Percentiles rank a stretch among this genome's conserved stretches.
Conservation (phyloP, 2,797 vertebrate genomes). For the Dermochelys coriacea region DNA sequence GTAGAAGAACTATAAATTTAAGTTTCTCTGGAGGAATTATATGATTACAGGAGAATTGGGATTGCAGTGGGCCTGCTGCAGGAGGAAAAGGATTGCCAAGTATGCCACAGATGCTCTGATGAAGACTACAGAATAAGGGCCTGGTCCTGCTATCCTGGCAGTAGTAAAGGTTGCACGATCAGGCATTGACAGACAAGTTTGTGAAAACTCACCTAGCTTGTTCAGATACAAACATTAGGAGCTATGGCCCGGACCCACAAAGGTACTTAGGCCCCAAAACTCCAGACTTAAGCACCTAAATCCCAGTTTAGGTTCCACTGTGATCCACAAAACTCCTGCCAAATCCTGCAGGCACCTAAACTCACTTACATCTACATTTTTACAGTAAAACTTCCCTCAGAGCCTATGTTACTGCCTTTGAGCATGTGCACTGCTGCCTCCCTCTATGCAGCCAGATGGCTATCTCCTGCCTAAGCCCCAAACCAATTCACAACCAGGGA, state of each 20-base stretch:
- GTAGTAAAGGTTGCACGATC: fast-evolving
- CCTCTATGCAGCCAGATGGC: background rate
- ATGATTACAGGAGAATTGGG: background rate
- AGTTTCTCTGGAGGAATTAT: conserved; percentile 35
- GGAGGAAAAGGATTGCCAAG: background rate
- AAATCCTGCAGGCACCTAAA: background rate
- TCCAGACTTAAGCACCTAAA: background rate
- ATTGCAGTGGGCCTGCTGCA: background rate
- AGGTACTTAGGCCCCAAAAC: background rate
- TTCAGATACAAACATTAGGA: background rate
- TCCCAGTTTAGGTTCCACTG: background rate
- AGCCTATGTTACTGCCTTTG: background rate
- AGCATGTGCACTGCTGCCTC: background rate
- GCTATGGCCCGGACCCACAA: background rate
- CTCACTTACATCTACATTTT: background rate
- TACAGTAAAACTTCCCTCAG: background rate
- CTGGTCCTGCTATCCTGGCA: background rate
- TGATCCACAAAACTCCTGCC: background rate
- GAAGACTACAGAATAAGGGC: background rate
- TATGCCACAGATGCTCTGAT: background rate
- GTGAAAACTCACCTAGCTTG: background rate
- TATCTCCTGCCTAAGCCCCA: background rate
- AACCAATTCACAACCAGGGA: background rate
- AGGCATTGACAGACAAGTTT: background rate
- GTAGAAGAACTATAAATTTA: conserved; percentile 41